Conservation (phyloP, 2,113 vertebrate species). For the Aldabrachelys gigantea region DNA sequence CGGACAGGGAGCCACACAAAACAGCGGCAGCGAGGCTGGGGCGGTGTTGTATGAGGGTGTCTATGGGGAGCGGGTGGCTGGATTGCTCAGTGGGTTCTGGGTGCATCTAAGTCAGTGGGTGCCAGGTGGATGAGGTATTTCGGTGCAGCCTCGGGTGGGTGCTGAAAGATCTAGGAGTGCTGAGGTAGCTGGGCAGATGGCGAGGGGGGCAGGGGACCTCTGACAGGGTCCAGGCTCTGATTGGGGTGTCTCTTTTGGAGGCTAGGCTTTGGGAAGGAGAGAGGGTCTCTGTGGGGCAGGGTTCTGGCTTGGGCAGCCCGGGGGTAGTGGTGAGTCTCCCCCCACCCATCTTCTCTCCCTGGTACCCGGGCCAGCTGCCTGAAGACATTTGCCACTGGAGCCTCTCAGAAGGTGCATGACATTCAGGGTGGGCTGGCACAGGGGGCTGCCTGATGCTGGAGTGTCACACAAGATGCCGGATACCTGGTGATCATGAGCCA, state of each 20-base stretch:
- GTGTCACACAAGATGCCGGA: background rate
- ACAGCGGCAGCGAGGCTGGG: background rate
- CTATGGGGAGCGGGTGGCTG: background rate
- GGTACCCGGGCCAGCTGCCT: background rate
- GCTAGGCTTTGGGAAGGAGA: background rate
- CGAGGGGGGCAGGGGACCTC: background rate
- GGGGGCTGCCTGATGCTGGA: background rate
- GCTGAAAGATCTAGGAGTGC: background rate
- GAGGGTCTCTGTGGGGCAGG: background rate
- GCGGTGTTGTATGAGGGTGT: background rate
- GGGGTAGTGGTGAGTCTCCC: background rate
- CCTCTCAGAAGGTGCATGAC: background rate
- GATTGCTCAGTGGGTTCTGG: too few species aligned
- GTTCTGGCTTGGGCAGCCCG: background rate
- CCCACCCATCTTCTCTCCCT: background rate
- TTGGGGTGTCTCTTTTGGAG: background rate
- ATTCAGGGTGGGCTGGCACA: background rate
- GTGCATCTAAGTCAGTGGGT: too few species aligned
- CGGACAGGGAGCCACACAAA: background rate
- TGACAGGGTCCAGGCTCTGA: background rate
- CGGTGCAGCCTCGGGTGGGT: too few species aligned
- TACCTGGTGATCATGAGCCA: background rate
- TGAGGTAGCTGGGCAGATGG: too few species aligned
- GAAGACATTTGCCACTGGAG: background rate
- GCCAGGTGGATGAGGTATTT: background rate